Evolutionary conservation across 2,113 vertebrate species (phyloP), one percentile per base, ranked within the genome.

Genomic region (Cyprinodon tularosa): DNA sequence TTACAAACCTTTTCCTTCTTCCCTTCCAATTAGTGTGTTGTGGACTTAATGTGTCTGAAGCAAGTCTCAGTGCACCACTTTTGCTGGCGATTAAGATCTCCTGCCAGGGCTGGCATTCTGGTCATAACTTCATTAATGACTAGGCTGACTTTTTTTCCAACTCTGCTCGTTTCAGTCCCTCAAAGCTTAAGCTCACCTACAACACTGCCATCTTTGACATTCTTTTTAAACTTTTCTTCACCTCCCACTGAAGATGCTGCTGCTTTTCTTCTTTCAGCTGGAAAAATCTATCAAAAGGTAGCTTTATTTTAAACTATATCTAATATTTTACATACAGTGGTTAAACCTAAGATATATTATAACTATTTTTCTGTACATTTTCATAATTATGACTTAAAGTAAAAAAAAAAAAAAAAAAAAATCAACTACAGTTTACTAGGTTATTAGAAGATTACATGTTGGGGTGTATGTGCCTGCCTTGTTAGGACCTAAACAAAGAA

Each of bases 81-180:
- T 76, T 68, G 62, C 42, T 60, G 76, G 71, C 38, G 80, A 90
- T 92, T 85, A 84, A 77, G 74, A 89, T 90, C 88, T 83, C 65
- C 65, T 64, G 72, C 82, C 73, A 80, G 81, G 70, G 68, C 73
- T 4, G 77, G 74, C 72, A 71, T 82, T 77, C 44, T 83, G 83
- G 83, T 84, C 87, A 88, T 85, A 90, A 88, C 88, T 86, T 87
- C 86, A 86, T 93, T 88, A 88, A 89, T 29, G 62, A 91, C 86
- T 84, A 81, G 71, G 81, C 78, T 83, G 80, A 90, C 82, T 88
- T 87, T 85, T 82, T 50, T 82, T 50, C 71, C 39, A 78, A 66
- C 72, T 84, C 68, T 69, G 76, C 80, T 62, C 59, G 80, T 71
- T 67, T 29, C 69, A 12, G 68, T 75, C 36, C 44, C 76, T 53